Evolutionary conservation across 1,140 invertebrate species (phyloP).

Genomic region (Agrypnia vestita): DNA sequence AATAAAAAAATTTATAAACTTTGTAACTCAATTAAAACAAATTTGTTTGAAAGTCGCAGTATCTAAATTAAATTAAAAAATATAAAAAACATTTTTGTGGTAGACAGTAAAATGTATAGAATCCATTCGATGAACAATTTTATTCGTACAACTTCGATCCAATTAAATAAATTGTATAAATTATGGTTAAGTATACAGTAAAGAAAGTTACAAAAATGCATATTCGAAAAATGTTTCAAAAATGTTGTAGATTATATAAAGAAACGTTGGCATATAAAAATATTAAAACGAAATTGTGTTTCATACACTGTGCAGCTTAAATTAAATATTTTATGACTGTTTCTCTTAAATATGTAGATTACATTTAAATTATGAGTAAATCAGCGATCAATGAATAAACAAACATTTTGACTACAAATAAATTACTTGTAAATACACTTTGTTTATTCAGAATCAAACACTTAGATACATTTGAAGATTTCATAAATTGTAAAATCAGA

Average conservation of each 20-base stretch:
- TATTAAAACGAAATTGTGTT: conserved; percentile 12
- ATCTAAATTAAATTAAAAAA: too few species aligned
- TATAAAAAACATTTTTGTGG: too few species aligned
- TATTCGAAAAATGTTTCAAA: neutral
- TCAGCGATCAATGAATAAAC: neutral
- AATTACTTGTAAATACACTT: conserved; percentile 15
- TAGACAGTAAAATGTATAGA: too few species aligned
- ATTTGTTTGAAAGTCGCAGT: too few species aligned
- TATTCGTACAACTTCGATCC: neutral
- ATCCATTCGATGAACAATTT: too few species aligned
- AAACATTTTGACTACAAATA: neutral
- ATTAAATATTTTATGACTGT: conserved; percentile 31
- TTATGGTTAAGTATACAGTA: neutral
- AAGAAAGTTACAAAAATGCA: neutral
- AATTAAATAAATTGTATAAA: neutral
- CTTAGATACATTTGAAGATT: conserved; percentile 3
- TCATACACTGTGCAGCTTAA: conserved; percentile 18
- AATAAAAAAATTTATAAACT: too few species aligned
- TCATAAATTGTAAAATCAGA: neutral
- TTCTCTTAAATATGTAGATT: conserved; percentile 4
- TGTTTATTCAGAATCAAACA: conserved; percentile 2
- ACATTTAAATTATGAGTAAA: neutral
- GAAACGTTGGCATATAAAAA: neutral
- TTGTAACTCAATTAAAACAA: too few species aligned
- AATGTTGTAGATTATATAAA: neutral